Percentiles rank a stretch among this genome's conserved stretches.
Evolutionary conservation across 2,797 vertebrate species (phyloP).

Genomic region (Hipposideros larvatus): DNA sequence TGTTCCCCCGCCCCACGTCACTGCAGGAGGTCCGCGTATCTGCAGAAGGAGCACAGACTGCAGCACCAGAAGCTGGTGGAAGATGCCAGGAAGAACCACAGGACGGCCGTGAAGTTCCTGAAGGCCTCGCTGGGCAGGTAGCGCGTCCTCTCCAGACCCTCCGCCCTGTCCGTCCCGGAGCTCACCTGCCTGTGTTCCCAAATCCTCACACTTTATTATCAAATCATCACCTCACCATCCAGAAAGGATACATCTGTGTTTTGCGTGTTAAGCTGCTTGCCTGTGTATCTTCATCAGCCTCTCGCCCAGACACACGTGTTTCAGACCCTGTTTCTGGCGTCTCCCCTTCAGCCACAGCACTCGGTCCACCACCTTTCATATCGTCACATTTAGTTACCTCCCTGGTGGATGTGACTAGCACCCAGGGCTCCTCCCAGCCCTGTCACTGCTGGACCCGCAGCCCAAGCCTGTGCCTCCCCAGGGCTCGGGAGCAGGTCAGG

Average conservation of each 20-base stretch:
- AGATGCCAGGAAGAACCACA: conserved; percentile 86
- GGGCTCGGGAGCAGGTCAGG: conserved; percentile 89
- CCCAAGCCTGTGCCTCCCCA: too few relatives aligned
- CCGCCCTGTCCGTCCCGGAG: too few relatives aligned
- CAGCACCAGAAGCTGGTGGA: conserved; percentile 86
- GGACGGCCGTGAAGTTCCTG: conserved; percentile 90
- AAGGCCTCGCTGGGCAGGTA: conserved; percentile 93
- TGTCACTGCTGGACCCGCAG: too few relatives aligned
- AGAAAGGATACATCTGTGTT: background rate
- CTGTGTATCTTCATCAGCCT: background rate
- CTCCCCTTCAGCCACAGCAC: too few relatives aligned
- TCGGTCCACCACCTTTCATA: accelerated
- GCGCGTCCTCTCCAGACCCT: background rate
- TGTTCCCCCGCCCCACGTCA: background rate
- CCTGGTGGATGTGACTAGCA: too few relatives aligned
- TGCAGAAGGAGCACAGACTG: conserved; percentile 83
- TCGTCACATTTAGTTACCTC: accelerated
- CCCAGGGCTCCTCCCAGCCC: too few relatives aligned
- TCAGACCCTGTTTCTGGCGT: accelerated
- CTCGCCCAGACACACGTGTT: accelerated
- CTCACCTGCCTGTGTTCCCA: background rate
- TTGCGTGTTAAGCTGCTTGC: background rate
- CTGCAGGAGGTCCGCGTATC: conserved; percentile 86
- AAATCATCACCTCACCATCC: too few relatives aligned
- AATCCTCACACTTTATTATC: background rate